Evolutionary conservation across 2,888 invertebrate genomes (phyloP), one percentile per base, ranked within the genome.

Genomic region (Apamea monoglypha): DNA sequence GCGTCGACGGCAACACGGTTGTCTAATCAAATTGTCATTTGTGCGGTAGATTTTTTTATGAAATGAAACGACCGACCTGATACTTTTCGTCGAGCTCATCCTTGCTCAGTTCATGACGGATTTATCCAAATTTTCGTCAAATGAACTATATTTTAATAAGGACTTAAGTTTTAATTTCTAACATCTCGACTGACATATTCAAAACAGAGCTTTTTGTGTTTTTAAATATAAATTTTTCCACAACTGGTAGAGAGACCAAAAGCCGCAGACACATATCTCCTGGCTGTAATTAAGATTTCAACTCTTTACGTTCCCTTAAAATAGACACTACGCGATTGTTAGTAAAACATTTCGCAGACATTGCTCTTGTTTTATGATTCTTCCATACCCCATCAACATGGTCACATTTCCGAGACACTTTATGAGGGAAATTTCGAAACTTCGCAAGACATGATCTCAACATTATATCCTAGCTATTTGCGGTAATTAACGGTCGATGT

Each of bases 401-500:
- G 14, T 29, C 32, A 67, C 14, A 70, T n/a, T 56, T 59, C 36
- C 3, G 40, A 32, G 25, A 66, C 21, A 64, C 21, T 69, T 32
- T 32, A 50, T 10, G 32, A 53, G 5, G 53, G 25, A 53, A n/a
- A 36, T 76, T 64, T 36, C 29, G n/a, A 59, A 73, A 76, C 40
- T 66, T 75, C 53, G 36, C 75, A 70, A 53, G 64, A 25, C 68
- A 59, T 77, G 84, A 73, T 85, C 77, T 85, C 81, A 81, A 81
- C 81, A 74, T 85, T 80, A 76, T 67, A 81, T 69, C 68, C 76
- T 40, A 80, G 76, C 74, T 83, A 80, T 83, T 83, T 86, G 81
- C 64, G 88, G 88, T 86, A 85, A 83, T 89, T 88, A 87, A 86
- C 87, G 85, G 80, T 67, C 69, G 74, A 82, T 80, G 86, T 84